Evolutionary conservation across 2,113 vertebrate species (phyloP), one percentile per base, ranked within the genome.

Genomic region (Cyanistes caeruleus): DNA sequence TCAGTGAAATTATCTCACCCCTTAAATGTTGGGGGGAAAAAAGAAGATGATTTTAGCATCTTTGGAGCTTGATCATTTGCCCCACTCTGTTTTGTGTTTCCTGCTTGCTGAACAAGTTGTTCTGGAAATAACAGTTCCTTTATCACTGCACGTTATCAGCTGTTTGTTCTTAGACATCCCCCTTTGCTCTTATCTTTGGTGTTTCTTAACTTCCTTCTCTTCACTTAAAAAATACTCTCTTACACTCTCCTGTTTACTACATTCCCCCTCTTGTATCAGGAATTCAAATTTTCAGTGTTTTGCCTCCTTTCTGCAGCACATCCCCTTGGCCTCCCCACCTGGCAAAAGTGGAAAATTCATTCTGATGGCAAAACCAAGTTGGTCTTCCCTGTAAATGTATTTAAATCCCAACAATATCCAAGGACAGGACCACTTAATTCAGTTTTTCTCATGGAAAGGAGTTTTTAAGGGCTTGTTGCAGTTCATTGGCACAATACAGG

Each of bases 201-300:
- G 70, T 97, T 96, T 95, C 96, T 97, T 76, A 69, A 97, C 96
- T 97, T 98, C 96, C 82, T 86, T 46, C 13, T 41, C 91, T 78
- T 68, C 86, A 90, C 68, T 46, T 35, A 11, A 76, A 44, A 85
- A 86, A 28, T 4, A 19, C 59, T 41, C 59, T 41, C 59, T 75
- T 25, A 65, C 69, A 31, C 62, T 87, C 75, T 85, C 24, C 49
- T 93, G 88, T 95, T 97, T 92, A 89, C 65, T 33, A 0, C 56
- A 53, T 27, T 43, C 41, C 59, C 37, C 37, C 37, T 35, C 43
- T 37, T 24, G 11, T 19, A 33, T 41, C 51, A 35, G 0, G 11
- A 87, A 44, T 56, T 39, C 5, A 35, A 19, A 75, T 48, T 41
- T 52, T 13, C 51, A 27, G 18, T 58, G 35, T 49, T 95, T 74